Base-by-base conservation (phyloP, 2,888 invertebrate genomes). In the Ferrisia virgata region DNA sequence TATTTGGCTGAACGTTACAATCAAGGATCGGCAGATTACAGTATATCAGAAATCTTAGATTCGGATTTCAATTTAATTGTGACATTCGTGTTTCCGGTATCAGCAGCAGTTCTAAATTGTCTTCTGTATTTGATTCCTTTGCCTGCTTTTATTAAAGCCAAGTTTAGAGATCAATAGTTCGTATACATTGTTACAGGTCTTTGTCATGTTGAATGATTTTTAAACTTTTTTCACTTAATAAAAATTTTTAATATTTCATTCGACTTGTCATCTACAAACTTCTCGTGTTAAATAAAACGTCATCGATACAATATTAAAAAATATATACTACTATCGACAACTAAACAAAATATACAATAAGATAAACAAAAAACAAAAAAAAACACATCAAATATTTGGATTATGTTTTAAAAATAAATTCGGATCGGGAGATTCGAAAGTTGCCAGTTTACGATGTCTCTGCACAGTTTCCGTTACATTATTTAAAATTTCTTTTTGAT, bases 51-150 rank as follows among this genome's bases (percentile, higher is more conserved):
- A 13, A 92, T 93, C 85, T 90, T 93, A 36, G 92, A 93, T 86
- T 88, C 93, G 85, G 93, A 95, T 86, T 92, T 94, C 81, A 96
- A 96, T 90, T 91, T 96, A 84, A 93, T 94, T 0, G 92, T 96
- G 33, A 93, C 94, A 0, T 93, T 96, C 86, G 95, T 94, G 0
- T 96, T 96, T 87, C 93, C 95, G 0, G 89, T 94, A 0, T 95
- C 95, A 0, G 91, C 96, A 86, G 93, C 94, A 86, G 91, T 96
- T 78, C 91, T 96, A 5, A 96, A 96, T 88, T 93, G 96, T 88
- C 92, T 97, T 85, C 89, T 96, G 82, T 97, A 96, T 89, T 89
- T 96, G 72, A 91, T 96, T 87, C 96, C 96, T 0, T 89, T 96
- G 87, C 96, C 96, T 0, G 92, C 93, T 40, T 95, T 93, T 88